Evolutionary conservation across 2,888 invertebrate species (phyloP).

Genomic region (Mantis religiosa): DNA sequence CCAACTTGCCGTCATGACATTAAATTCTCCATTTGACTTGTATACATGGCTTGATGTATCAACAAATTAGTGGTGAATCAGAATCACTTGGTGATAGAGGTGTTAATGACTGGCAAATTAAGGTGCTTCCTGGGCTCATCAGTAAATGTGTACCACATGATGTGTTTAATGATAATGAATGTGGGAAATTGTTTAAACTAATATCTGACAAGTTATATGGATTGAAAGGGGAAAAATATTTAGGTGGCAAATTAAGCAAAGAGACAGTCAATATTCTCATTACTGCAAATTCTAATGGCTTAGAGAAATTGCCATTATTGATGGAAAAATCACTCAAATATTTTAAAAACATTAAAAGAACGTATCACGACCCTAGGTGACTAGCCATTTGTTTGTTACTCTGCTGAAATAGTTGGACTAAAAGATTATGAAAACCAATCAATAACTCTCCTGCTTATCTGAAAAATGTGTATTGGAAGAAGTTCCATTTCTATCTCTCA

Average conservation of each 20-base stretch:
- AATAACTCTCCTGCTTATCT: no score
- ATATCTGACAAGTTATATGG: not conserved
- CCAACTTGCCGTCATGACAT: no score
- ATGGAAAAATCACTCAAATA: not conserved
- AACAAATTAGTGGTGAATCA: conserved; percentile 22
- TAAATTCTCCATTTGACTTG: no score
- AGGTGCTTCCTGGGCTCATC: not conserved
- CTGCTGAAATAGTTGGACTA: no score
- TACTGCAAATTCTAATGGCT: not conserved
- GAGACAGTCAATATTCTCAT: not conserved
- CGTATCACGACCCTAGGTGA: not conserved
- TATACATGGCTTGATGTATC: conserved; percentile 21
- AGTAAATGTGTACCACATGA: not conserved
- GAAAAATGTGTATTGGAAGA: no score
- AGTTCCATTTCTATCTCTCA: no score
- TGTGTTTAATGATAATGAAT: no score
- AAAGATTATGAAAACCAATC: no score
- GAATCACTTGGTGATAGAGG: not conserved
- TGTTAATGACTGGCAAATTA: conserved; percentile 26
- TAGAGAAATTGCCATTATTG: not conserved
- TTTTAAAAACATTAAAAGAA: conserved; percentile 20
- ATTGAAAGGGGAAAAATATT: conserved; percentile 2
- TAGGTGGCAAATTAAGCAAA: not conserved
- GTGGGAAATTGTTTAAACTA: not conserved
- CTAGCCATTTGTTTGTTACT: not conserved